Percentiles rank a stretch among this genome's conserved stretches.
Evolutionary conservation across 2,113 vertebrate species (phyloP).

Genomic region (Tympanuchus pallidicinctus): DNA sequence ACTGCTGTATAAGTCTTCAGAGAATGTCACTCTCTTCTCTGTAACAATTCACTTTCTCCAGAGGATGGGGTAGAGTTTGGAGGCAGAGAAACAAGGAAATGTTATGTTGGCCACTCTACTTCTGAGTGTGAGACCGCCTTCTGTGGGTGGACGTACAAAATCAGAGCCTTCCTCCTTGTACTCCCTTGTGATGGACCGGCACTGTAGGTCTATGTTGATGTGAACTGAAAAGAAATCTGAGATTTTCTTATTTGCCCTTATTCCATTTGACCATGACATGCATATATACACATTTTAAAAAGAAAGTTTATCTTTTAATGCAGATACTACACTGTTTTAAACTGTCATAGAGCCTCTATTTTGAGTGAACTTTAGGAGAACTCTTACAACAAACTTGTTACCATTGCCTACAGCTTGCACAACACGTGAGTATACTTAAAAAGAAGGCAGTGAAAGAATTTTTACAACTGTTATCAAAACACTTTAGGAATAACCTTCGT

Average conservation of each 20-base stretch:
- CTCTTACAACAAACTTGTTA: not conserved
- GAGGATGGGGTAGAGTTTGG: not conserved
- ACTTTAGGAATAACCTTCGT: not conserved
- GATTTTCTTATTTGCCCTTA: not conserved
- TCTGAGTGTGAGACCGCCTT: not conserved
- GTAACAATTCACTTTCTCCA: not conserved
- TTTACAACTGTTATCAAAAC: not conserved
- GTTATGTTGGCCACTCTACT: not conserved
- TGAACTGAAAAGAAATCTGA: not conserved
- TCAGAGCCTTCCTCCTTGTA: not conserved
- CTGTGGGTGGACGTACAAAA: not conserved
- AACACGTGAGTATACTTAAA: not conserved
- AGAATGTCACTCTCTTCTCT: not conserved
- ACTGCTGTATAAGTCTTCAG: not conserved
- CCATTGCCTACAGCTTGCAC: not conserved
- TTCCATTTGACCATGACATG: not conserved
- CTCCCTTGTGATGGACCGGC: accelerated
- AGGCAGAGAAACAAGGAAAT: not conserved
- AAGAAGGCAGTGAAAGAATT: not conserved
- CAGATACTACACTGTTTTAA: not conserved
- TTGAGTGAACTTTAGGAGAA: not conserved
- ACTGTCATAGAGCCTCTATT: not conserved
- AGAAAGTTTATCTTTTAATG: not conserved
- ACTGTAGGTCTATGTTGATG: not conserved
- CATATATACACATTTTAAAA: not conserved